phyloP scores from a whole-genome alignment of 2,113 vertebrate species.

The Sander lucioperca region DNA sequence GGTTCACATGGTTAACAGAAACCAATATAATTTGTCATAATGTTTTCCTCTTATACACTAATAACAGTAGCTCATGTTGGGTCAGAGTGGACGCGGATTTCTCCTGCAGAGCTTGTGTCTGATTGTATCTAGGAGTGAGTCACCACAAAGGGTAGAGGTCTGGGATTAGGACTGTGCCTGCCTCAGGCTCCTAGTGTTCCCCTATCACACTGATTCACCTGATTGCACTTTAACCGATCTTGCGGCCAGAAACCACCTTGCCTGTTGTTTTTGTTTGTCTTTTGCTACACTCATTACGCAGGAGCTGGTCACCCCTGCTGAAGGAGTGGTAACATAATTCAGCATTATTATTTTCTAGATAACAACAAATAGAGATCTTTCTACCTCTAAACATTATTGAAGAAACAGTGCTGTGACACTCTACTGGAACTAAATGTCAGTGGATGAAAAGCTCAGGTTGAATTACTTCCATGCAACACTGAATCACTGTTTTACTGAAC shows the following conservation, averaged over 20 bases:
- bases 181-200: slow-evolving; percentile 51
- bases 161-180: slow-evolving; percentile 31
- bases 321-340: neutral
- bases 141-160: slow-evolving; percentile 29
- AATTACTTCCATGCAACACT: neutral
- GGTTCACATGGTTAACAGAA: neutral
- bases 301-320: neutral
- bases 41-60: neutral
- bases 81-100: slow-evolving; percentile 18
- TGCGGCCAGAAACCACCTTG: slow-evolving; percentile 28
- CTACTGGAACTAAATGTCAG: neutral
- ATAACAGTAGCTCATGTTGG: neutral
- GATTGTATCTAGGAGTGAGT: slow-evolving; percentile 51
- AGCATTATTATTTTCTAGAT: neutral
- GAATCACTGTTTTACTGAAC: neutral
- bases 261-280: slow-evolving; percentile 1
- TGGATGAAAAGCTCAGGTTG: neutral
- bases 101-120: slow-evolving; percentile 39
- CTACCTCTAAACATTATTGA: neutral
- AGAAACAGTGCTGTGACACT: neutral
- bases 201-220: slow-evolving; percentile 47
- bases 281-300: neutral
- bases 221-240: slow-evolving; percentile 57
- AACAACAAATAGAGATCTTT: neutral
- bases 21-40: neutral